Evolutionary conservation across 2,888 invertebrate species (phyloP), one percentile per base, ranked within the genome.

Genomic region (Unio delphinus): DNA sequence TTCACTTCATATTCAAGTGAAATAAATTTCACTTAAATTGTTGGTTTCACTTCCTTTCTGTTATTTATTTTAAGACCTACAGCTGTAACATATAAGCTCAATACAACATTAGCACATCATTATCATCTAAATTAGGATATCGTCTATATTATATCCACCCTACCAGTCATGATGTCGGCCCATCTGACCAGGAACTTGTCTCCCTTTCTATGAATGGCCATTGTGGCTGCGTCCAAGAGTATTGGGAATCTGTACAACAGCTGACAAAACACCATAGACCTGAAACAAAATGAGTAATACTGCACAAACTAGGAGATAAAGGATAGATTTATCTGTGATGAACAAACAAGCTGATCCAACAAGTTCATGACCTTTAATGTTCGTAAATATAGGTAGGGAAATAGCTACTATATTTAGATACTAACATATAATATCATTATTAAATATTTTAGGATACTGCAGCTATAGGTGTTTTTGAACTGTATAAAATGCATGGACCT

Each of bases 111-210:
- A 34, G 45, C 23, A 20, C 34, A 61, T 28, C 30, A 28, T 30
- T 18, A 28, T 61, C n/a, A 17, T 45, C 45, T 45, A 45, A 3
- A 45, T 15, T 45, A 45, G 45, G 3, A 15, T 15, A 15, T 45
- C 45, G 15, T 11, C 45, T 45, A 45, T 3, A 45, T 45, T 15
- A 45, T 45, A 15, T 45, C 11, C 45, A 15, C 20, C 20, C 57
- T 70, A 86, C 86, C 86, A 76, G 86, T 86, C 85, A 86, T 86
- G 54, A 86, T 86, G 65, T 86, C 86, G 0, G 85, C 85, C 85
- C 84, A 86, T 62, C 79, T 80, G 56, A 81, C 79, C 45, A 86
- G 78, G 72, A 85, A 84, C 58, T 75, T 76, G 64, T 85, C 84
- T 56, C 85, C 85, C 67, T 83, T 84, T 23, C 84, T 79, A 57